Evolutionary conservation across 2,797 vertebrate genomes (phyloP).

Genomic region (Eulemur mongoz): DNA sequence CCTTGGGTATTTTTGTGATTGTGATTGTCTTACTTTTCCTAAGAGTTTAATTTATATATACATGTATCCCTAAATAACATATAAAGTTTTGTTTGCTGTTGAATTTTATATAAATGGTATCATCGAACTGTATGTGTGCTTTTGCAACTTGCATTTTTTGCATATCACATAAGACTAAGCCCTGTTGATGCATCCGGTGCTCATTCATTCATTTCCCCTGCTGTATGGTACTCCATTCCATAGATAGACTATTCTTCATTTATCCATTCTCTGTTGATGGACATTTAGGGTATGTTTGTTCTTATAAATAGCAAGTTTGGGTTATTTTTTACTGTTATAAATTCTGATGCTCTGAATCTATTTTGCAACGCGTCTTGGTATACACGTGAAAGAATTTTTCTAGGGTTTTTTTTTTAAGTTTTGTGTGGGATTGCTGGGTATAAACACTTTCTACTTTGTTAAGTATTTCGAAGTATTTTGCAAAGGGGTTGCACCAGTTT

Average conservation of each 20-base stretch:
- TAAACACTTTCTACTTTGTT: neutral
- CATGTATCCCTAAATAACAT: neutral
- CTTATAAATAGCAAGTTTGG: neutral
- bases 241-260: neutral
- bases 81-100: neutral
- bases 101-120: conserved; percentile 27
- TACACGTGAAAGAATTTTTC: neutral
- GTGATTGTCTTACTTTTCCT: neutral
- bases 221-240: neutral
- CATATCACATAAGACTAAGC: neutral
- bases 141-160: neutral
- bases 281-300: neutral
- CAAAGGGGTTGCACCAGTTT: neutral
- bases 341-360: neutral
- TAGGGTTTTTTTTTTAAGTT: neutral
- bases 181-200: neutral
- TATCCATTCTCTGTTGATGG: neutral
- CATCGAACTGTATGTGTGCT: neutral
- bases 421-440: neutral
- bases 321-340: neutral
- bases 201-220: neutral
- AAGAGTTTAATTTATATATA: neutral
- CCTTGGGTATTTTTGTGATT: neutral
- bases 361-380: neutral
- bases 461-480: neutral